phyloP scores from a whole-genome alignment of 2,113 vertebrate genomes.

The Jacana jacana region DNA sequence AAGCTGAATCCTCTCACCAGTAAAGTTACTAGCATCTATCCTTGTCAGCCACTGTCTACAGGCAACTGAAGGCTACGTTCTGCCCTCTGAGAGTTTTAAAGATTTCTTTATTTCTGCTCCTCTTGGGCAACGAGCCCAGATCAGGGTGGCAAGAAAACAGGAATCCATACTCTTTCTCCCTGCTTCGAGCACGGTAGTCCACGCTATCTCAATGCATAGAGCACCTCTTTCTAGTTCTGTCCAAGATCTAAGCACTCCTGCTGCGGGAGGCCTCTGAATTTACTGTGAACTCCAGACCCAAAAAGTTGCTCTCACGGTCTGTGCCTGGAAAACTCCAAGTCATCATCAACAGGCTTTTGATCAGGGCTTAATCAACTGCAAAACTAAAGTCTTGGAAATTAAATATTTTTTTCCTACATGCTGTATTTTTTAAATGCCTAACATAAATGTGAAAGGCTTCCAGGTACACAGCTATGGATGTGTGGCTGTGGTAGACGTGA shows the following conservation, averaged over 20 bases:
- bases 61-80: not conserved
- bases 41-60: not conserved
- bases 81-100: not conserved
- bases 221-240: not conserved
- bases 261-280: rapidly evolving
- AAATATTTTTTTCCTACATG: not conserved
- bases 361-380: not conserved
- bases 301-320: not conserved
- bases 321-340: not conserved
- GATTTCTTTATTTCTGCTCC: not conserved
- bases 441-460: not conserved
- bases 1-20: not conserved
- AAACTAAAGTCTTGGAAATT: not conserved
- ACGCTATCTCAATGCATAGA: not conserved
- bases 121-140: not conserved
- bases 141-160: not conserved
- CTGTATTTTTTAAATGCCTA: not conserved
- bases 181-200: not conserved
- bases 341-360: not conserved
- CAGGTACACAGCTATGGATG: not conserved
- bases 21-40: not conserved
- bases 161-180: not conserved
- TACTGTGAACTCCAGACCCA: not conserved
- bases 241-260: not conserved
- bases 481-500: not conserved